These are phyloP conservation scores for Perodicticus potto DNA, from an alignment of 2,797 vertebrate genomes.

Conservation along the genomic window DNA sequence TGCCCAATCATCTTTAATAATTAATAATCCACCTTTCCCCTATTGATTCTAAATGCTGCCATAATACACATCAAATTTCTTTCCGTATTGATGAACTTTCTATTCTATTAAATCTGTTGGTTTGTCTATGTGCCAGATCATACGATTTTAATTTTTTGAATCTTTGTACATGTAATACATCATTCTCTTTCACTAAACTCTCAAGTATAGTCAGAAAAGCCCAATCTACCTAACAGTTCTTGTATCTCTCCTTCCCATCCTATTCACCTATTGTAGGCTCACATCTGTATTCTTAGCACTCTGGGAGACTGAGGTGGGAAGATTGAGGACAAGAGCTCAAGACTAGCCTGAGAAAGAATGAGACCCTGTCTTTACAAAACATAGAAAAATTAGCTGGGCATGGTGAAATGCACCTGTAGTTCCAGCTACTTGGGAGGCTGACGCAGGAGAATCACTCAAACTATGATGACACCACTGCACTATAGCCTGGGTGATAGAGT, in stretches of 20 bases:
- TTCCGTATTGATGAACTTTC: neutral
- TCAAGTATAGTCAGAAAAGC: neutral
- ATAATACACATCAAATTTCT: neutral
- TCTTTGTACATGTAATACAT: neutral
- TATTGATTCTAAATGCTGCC: constrained; percentile 35
- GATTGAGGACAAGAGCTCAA: neutral
- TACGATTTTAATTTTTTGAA: neutral
- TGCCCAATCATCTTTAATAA: neutral
- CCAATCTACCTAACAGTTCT: neutral
- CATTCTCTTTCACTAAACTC: neutral
- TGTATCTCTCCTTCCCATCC: neutral
- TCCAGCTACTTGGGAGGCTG: neutral
- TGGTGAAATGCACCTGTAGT: neutral
- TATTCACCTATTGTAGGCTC: neutral
- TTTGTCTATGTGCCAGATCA: neutral
- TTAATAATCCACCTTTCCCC: neutral
- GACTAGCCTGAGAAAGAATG: neutral
- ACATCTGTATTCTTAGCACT: neutral
- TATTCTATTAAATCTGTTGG: neutral
- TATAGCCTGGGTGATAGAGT: neutral
- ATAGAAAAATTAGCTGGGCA: neutral
- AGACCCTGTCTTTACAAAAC: neutral
- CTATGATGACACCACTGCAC: neutral
- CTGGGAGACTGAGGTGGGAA: neutral
- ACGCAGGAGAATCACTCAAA: neutral